Conservation (phyloP, 2,113 vertebrate genomes). For the Zosterops pallidus region DNA sequence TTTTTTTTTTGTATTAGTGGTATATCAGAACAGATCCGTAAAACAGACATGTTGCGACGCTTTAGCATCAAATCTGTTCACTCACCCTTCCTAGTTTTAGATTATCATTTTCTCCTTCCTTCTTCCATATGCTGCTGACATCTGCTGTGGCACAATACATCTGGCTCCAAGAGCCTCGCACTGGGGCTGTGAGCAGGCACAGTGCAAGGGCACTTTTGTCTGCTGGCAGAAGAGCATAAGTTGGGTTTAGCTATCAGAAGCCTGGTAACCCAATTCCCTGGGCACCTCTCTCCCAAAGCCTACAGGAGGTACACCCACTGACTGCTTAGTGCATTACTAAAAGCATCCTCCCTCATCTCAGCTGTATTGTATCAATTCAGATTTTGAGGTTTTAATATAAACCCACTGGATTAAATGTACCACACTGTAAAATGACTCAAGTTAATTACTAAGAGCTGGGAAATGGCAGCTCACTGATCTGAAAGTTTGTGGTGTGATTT, state of each 20-base stretch:
- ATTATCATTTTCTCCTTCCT: constrained; percentile 46
- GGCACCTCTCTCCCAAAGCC: neutral
- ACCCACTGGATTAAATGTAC: constrained; percentile 42
- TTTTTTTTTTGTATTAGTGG: neutral
- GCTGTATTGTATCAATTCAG: neutral
- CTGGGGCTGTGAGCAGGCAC: neutral
- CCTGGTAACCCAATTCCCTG: neutral
- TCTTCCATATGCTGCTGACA: constrained; percentile 56
- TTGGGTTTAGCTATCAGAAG: neutral
- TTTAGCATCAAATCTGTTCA: constrained; percentile 29
- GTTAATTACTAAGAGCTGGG: constrained; percentile 62
- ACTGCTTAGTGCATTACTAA: neutral
- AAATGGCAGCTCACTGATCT: constrained; percentile 30
- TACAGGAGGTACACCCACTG: neutral
- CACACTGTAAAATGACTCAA: constrained; percentile 29
- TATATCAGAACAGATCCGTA: neutral
- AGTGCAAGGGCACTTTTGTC: neutral
- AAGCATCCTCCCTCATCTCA: neutral
- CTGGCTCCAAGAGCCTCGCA: neutral
- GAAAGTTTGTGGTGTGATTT: constrained; percentile 59
- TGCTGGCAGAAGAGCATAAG: neutral
- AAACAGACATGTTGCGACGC: neutral
- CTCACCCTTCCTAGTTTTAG: constrained; percentile 29
- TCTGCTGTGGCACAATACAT: constrained; percentile 56
- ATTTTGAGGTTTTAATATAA: constrained; percentile 45